Evolutionary conservation across 2,113 vertebrate genomes (phyloP).

Genomic region (Zosterops pallidus): DNA sequence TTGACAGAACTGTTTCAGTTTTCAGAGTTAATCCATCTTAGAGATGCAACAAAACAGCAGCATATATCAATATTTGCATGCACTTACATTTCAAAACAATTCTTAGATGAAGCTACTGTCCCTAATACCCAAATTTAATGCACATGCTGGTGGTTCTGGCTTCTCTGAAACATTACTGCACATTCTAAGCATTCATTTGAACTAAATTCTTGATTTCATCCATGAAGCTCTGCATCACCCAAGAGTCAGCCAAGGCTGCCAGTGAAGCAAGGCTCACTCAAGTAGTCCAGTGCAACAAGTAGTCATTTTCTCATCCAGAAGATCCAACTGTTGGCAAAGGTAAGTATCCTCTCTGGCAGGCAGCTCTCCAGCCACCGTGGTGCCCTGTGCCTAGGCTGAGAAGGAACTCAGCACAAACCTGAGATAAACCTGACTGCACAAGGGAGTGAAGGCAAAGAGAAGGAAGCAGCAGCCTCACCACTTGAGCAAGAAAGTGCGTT

Average conservation of each 20-base stretch:
- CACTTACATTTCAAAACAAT: background rate
- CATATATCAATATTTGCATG: background rate
- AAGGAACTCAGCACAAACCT: background rate
- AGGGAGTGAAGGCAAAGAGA: background rate
- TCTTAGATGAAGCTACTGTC: background rate
- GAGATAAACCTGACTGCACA: background rate
- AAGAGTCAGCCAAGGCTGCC: background rate
- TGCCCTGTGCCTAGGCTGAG: background rate
- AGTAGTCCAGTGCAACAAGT: background rate
- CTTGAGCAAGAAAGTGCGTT: background rate
- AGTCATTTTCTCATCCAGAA: background rate
- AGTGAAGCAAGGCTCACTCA: background rate
- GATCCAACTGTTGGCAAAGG: background rate
- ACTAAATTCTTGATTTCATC: background rate
- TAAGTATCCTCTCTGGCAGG: background rate
- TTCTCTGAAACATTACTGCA: background rate
- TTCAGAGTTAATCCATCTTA: slow-evolving; percentile 37
- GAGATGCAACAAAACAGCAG: slow-evolving; percentile 20
- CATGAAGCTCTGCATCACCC: background rate
- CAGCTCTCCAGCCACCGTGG: background rate
- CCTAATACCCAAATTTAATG: background rate
- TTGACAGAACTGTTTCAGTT: background rate
- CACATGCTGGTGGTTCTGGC: background rate
- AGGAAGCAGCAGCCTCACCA: background rate
- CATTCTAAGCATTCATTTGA: background rate